phyloP scores from a whole-genome alignment of 2,888 invertebrate genomes.

The Lasioglossum villosulum region DNA sequence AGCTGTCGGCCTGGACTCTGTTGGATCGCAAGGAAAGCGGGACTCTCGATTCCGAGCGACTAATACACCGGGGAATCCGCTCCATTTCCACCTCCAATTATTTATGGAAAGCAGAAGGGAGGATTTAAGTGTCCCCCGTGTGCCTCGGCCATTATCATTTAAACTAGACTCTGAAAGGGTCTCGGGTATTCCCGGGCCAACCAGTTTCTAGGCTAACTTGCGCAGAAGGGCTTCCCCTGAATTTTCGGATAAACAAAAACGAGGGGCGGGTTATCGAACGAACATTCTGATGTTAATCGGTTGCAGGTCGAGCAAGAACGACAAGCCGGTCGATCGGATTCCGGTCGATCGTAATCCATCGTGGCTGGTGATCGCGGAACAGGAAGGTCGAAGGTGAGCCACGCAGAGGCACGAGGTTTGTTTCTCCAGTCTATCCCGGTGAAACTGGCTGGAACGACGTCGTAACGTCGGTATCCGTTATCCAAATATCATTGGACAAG shows the following conservation, averaged over 20 bases:
- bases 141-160: conserved; percentile 70
- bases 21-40: conserved; percentile 36
- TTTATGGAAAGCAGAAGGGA: conserved; percentile 71
- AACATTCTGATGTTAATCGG: not conserved
- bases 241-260: conserved; percentile 3
- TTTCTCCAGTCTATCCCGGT: not conserved
- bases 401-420: not conserved
- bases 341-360: not conserved
- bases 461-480: conserved; percentile 19
- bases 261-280: not conserved
- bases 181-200: conserved; percentile 53
- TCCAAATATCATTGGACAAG: conserved; percentile 29
- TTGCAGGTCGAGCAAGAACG: not conserved
- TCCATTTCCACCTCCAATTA: conserved; percentile 69
- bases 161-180: conserved; percentile 66
- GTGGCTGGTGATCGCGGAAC: not conserved
- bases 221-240: not conserved
- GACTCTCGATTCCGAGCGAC: conserved; percentile 34
- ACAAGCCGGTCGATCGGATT: too few relatives aligned
- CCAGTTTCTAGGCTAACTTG: conserved; percentile 25
- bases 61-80: conserved; percentile 65
- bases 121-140: conserved; percentile 70
- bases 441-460: not conserved
- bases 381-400: not conserved
- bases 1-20: conserved; percentile 31